Percentiles rank a stretch among this genome's conserved stretches.
phyloP scores from a whole-genome alignment of 2,113 vertebrate genomes.

The Leptobrachium ailaonicum region DNA sequence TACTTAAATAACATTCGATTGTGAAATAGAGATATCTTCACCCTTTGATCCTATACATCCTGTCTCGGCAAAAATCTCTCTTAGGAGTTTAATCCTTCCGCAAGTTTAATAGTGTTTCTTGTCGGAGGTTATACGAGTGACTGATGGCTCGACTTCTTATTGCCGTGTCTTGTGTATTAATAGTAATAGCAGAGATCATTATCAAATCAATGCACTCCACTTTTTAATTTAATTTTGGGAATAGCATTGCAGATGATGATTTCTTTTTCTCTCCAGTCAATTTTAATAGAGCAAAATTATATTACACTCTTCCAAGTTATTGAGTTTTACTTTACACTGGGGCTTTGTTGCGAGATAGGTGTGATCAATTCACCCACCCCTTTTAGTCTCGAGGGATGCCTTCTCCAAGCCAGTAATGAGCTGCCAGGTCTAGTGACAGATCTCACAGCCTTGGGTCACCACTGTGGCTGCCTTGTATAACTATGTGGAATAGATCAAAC shows the following conservation, averaged over 20 bases:
- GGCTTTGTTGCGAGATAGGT: conserved; percentile 29
- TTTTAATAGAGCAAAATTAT: conserved; percentile 41
- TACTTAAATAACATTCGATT: too few relatives aligned
- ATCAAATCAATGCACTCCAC: conserved; percentile 15
- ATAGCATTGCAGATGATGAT: conserved; percentile 12
- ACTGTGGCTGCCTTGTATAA: conserved; percentile 11
- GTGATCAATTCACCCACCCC: conserved; percentile 35
- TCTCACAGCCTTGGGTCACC: conserved; percentile 45
- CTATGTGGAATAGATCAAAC: conserved; percentile 26
- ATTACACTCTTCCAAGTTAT: conserved; percentile 22
- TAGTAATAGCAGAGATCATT: conserved; percentile 37
- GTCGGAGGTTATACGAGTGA: too few relatives aligned
- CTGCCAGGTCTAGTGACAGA: conserved; percentile 38
- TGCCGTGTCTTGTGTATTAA: conserved; percentile 17
- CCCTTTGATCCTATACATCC: too few relatives aligned
- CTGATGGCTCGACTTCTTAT: conserved; percentile 23
- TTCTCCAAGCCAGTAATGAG: conserved; percentile 39
- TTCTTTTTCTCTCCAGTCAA: background rate
- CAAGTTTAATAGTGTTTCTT: too few relatives aligned
- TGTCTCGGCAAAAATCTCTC: too few relatives aligned
- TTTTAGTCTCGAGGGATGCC: conserved; percentile 21
- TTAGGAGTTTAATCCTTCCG: too few relatives aligned
- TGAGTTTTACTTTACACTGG: conserved; percentile 37
- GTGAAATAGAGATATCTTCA: too few relatives aligned
- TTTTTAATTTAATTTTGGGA: conserved; percentile 26